A percentile compares a stretch with the other conserved stretches of the same genome.
phyloP scores from a whole-genome alignment of 2,797 vertebrate genomes.

The Acanthurus tractus region DNA sequence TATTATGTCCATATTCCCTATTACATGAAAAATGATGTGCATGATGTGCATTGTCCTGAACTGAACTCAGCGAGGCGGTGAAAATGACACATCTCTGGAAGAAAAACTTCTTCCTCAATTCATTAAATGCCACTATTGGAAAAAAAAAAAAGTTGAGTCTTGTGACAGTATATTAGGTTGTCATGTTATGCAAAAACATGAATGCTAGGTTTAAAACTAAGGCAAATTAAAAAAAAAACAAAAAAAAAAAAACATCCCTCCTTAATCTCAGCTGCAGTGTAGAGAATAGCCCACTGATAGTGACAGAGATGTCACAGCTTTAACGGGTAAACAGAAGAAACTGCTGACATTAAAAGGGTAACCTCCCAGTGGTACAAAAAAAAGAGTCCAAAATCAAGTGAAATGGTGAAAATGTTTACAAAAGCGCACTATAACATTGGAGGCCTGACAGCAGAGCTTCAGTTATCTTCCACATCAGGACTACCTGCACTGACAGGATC shows the following conservation, averaged over 20 bases:
- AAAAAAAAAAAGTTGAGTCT: slow-evolving; percentile 30
- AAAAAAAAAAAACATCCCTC: slow-evolving; percentile 34
- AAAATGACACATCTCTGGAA: slow-evolving; percentile 22
- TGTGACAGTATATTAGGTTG: slow-evolving; percentile 37
- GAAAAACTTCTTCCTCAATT: slow-evolving; percentile 19
- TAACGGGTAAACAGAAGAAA: slow-evolving; percentile 28
- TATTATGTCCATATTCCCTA: background rate
- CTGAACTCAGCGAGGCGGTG: slow-evolving; percentile 9
- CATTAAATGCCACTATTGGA: slow-evolving; percentile 45
- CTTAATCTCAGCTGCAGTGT: slow-evolving; percentile 25
- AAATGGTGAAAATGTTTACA: slow-evolving; percentile 42
- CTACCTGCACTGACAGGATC: slow-evolving; percentile 37
- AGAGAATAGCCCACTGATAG: slow-evolving; percentile 16
- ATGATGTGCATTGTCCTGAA: background rate
- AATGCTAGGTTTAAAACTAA: slow-evolving; percentile 48
- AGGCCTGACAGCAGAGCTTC: slow-evolving; percentile 43
- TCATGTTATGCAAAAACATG: slow-evolving; percentile 39
- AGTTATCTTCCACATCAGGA: slow-evolving; percentile 40
- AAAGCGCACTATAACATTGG: slow-evolving; percentile 21
- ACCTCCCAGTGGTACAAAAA: slow-evolving; percentile 22
- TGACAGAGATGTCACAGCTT: slow-evolving; percentile 29
- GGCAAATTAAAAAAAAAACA: slow-evolving; percentile 11
- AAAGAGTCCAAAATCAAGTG: slow-evolving; percentile 29
- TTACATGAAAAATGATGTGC: slow-evolving; percentile 3
- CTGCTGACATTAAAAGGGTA: slow-evolving; percentile 42